A percentile compares a stretch with the other conserved stretches of the same genome.
These are phyloP conservation scores for Myopa tessellatipennis DNA, from an alignment of 2,888 invertebrate species.

Conservation along the genomic window DNA sequence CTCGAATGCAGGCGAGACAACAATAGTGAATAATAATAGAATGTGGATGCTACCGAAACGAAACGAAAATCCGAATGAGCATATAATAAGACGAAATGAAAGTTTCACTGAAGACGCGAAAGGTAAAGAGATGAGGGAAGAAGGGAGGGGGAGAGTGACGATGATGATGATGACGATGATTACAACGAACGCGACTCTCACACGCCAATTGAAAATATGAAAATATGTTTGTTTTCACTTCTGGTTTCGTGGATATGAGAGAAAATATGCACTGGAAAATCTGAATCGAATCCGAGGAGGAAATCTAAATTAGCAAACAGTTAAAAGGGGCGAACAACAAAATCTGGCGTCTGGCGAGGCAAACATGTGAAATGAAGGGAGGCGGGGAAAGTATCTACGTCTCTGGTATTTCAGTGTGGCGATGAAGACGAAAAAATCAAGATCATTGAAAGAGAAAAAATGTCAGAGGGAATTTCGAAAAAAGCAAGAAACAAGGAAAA, in stretches of 20 bases:
- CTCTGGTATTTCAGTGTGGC: neutral
- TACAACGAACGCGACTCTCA: constrained; percentile 7
- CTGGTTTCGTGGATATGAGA: constrained; percentile 27
- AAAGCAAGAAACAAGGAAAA: neutral
- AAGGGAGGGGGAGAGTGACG: neutral
- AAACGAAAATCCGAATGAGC: no score
- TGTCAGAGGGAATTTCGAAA: neutral
- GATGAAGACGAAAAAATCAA: neutral
- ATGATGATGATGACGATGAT: neutral
- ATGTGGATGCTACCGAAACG: neutral
- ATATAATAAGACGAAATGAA: neutral
- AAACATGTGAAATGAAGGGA: neutral
- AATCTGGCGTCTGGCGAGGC: neutral
- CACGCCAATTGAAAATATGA: constrained; percentile 32
- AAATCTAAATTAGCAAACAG: constrained; percentile 31
- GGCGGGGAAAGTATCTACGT: neutral
- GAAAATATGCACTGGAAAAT: neutral
- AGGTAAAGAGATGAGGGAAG: neutral
- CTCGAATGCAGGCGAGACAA: neutral
- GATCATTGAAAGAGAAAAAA: constrained; percentile 12
- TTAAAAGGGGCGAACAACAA: constrained; percentile 24
- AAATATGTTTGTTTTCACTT: constrained; percentile 22
- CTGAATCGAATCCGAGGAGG: neutral
- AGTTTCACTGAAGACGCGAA: neutral
- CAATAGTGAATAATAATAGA: constrained; percentile 16